phyloP scores from a whole-genome alignment of 2,888 invertebrate genomes.

The Brachyptera putata region DNA sequence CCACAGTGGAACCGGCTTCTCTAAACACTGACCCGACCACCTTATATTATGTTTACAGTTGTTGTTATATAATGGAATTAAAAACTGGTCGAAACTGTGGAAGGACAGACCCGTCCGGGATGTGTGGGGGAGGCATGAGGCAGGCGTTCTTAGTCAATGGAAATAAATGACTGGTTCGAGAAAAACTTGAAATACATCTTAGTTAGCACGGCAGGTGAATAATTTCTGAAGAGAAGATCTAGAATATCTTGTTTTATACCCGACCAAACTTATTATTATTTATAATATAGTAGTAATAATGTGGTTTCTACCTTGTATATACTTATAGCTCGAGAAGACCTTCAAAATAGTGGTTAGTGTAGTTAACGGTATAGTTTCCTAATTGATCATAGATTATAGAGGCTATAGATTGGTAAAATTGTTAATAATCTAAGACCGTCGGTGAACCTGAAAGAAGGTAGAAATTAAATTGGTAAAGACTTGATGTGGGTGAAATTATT shows the following conservation, averaged over 20 bases:
- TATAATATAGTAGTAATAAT: neutral
- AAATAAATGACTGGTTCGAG: slow-evolving; percentile 12
- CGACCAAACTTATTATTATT: slow-evolving; percentile 13
- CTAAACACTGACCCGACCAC: slow-evolving; percentile 16
- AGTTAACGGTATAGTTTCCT: neutral
- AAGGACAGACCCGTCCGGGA: slow-evolving; percentile 1
- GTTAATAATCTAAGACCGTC: no score
- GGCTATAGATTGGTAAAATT: no score
- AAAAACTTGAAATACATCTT: slow-evolving; percentile 17
- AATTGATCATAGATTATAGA: neutral
- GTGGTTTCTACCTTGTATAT: neutral
- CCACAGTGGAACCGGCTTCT: neutral
- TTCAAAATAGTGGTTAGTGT: slow-evolving; percentile 7
- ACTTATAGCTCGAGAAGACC: neutral
- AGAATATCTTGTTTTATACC: slow-evolving; percentile 18
- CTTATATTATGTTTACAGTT: slow-evolving; percentile 16
- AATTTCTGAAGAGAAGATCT: slow-evolving; percentile 8
- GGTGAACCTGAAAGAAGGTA: no score
- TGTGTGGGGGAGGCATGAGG: slow-evolving; percentile 13
- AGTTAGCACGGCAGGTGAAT: slow-evolving; percentile 7
- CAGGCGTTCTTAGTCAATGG: neutral
- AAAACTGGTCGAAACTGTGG: slow-evolving; percentile 13
- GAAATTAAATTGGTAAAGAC: no score
- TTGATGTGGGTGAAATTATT: no score
- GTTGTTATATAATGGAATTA: slow-evolving; percentile 14